Percentiles rank a stretch among this genome's conserved stretches.
These are phyloP conservation scores for Stomatorhinus walkeri DNA, from an alignment of 2,797 vertebrate species.

Conservation along the genomic window DNA sequence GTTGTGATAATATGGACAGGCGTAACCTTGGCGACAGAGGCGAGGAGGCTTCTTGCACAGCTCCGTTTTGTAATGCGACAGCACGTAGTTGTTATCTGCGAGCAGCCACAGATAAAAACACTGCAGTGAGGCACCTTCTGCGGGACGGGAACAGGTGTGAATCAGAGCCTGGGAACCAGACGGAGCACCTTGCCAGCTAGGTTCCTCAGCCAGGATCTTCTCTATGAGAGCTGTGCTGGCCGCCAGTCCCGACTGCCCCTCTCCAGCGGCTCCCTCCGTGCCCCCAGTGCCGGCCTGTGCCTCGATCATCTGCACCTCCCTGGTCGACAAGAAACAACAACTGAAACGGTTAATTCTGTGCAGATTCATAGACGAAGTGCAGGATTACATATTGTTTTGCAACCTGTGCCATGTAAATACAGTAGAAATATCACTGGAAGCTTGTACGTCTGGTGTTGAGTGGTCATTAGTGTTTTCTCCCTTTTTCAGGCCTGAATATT, in stretches of 20 bases:
- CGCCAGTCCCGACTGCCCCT: slow-evolving; percentile 86
- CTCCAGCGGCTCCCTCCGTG: slow-evolving; percentile 74
- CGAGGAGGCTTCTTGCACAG: slow-evolving; percentile 96
- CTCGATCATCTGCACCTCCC: slow-evolving; percentile 94
- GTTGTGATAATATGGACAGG: slow-evolving; percentile 96
- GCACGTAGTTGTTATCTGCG: slow-evolving; percentile 85
- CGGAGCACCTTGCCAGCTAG: slow-evolving; percentile 85
- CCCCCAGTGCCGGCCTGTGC: slow-evolving; percentile 79
- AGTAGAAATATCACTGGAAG: background rate
- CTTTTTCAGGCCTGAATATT: background rate
- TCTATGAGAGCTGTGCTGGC: slow-evolving; percentile 97
- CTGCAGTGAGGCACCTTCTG: background rate
- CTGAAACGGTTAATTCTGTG: background rate
- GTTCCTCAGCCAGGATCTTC: slow-evolving; percentile 90
- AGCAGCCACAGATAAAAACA: background rate
- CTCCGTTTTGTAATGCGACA: slow-evolving; percentile 97
- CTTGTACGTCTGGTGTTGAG: background rate
- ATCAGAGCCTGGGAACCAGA: background rate
- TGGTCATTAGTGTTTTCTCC: background rate
- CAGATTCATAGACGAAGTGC: background rate
- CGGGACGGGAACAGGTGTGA: background rate
- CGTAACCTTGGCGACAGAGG: slow-evolving; percentile 95
- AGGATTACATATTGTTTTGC: background rate
- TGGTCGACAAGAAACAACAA: slow-evolving; percentile 38
- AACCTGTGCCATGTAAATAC: background rate